Evolutionary conservation across 2,888 invertebrate genomes (phyloP).

Genomic region (Dione juno): DNA sequence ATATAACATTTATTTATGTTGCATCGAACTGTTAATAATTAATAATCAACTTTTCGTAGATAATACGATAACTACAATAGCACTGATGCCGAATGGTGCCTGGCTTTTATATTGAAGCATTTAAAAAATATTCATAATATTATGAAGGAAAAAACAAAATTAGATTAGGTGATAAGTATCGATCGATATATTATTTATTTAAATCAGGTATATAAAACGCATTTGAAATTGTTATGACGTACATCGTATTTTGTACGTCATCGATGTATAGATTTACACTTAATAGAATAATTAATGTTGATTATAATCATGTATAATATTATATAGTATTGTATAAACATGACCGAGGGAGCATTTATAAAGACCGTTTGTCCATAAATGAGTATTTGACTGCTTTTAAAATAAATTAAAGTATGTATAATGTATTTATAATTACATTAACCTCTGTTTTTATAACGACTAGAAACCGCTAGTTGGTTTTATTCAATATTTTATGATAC

Average conservation of each 20-base stretch:
- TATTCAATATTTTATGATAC: conserved; percentile 5
- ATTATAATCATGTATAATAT: conserved; percentile 14
- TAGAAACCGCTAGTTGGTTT: conserved; percentile 15
- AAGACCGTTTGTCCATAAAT: background rate
- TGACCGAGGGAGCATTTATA: conserved; percentile 30
- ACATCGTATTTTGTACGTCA: conserved; percentile 10
- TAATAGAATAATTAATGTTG: background rate
- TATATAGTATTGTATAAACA: conserved; percentile 19
- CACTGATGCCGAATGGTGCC: conserved; percentile 65
- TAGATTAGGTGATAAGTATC: conserved; percentile 24
- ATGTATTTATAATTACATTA: background rate
- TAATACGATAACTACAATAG: conserved; percentile 40
- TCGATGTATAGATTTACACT: conserved; percentile 10
- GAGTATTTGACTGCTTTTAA: conserved; percentile 21
- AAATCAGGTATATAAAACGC: conserved; percentile 4
- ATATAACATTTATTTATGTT: conserved; percentile 50
- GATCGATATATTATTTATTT: conserved; percentile 18
- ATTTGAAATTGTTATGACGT: conserved; percentile 1
- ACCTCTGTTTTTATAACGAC: background rate
- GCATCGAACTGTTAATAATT: conserved; percentile 54
- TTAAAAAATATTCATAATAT: conserved; percentile 49
- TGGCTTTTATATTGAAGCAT: conserved; percentile 67
- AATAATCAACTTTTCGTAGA: conserved; percentile 32
- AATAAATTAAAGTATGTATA: background rate
- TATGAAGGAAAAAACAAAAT: conserved; percentile 41